Evolutionary conservation across 2,797 vertebrate genomes (phyloP).

Genomic region (Sphaeramia orbicularis): DNA sequence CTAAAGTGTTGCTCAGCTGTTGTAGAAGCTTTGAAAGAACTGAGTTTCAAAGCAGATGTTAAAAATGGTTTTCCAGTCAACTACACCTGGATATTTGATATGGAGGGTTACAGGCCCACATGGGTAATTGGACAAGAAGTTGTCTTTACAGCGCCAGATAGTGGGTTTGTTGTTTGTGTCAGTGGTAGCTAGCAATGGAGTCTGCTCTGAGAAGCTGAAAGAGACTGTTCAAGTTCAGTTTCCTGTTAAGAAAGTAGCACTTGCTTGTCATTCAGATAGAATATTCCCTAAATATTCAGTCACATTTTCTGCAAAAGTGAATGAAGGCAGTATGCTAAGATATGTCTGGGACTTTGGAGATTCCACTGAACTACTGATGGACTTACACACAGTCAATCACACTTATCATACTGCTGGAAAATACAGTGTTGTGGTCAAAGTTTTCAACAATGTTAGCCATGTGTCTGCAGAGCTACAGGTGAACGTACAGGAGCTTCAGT

Average conservation of each 20-base stretch:
- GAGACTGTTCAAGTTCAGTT: conserved; percentile 69
- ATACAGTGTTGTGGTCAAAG: conserved; percentile 71
- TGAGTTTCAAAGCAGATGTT: conserved; percentile 70
- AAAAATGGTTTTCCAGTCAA: conserved; percentile 52
- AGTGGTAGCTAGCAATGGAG: conserved; percentile 74
- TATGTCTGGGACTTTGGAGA: conserved; percentile 86
- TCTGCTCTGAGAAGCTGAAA: conserved; percentile 74
- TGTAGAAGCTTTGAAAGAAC: conserved; percentile 72
- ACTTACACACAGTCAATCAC: conserved; percentile 62
- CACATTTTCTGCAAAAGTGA: conserved; percentile 61
- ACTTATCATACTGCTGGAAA: conserved; percentile 69
- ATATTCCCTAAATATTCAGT: conserved; percentile 74
- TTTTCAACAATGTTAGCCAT: conserved; percentile 81
- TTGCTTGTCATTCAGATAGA: conserved; percentile 64
- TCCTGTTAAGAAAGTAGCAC: conserved; percentile 66
- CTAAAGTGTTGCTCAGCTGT: conserved; percentile 69
- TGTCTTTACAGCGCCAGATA: conserved; percentile 67
- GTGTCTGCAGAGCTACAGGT: conserved; percentile 56
- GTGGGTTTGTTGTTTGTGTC: conserved; percentile 78
- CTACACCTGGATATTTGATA: conserved; percentile 83
- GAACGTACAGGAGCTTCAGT: conserved; percentile 73
- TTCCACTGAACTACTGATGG: conserved; percentile 49
- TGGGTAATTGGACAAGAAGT: conserved; percentile 74
- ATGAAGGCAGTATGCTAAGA: conserved; percentile 73
- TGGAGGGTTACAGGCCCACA: conserved; percentile 52